Conservation (phyloP, 2,113 vertebrate genomes). For the Fukomys damarensis region DNA sequence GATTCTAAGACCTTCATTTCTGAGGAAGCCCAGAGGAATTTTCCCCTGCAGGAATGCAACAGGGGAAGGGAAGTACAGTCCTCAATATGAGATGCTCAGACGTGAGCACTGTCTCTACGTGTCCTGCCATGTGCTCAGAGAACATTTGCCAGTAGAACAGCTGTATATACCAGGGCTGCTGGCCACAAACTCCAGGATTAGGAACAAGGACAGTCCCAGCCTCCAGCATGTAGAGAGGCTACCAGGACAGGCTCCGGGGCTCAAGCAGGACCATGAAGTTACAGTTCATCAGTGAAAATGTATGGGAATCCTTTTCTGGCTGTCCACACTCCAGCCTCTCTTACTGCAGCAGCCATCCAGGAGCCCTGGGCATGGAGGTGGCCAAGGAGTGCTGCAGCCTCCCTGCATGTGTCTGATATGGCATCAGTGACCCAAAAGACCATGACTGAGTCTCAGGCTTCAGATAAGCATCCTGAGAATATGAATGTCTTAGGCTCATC, state of each 20-base stretch:
- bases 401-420: background rate
- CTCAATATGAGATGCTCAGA: background rate
- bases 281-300: background rate
- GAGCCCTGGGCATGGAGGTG: background rate
- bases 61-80: background rate
- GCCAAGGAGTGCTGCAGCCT: background rate
- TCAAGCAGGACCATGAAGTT: background rate
- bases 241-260: background rate
- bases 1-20: background rate
- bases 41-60: background rate
- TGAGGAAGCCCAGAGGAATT: slow-evolving; percentile 24
- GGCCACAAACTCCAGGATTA: background rate
- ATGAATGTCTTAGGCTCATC: background rate
- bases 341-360: background rate
- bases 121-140: background rate
- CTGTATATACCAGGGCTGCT: background rate
- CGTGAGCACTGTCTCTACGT: background rate
- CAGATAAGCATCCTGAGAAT: background rate
- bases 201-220: background rate
- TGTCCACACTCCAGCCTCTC: background rate
- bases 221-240: background rate
- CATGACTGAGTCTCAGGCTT: background rate
- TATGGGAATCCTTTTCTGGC: background rate
- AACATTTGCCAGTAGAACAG: background rate
- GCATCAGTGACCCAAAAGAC: background rate